Conservation (phyloP, 2,888 invertebrate species). For the Calephelis perditalis region DNA sequence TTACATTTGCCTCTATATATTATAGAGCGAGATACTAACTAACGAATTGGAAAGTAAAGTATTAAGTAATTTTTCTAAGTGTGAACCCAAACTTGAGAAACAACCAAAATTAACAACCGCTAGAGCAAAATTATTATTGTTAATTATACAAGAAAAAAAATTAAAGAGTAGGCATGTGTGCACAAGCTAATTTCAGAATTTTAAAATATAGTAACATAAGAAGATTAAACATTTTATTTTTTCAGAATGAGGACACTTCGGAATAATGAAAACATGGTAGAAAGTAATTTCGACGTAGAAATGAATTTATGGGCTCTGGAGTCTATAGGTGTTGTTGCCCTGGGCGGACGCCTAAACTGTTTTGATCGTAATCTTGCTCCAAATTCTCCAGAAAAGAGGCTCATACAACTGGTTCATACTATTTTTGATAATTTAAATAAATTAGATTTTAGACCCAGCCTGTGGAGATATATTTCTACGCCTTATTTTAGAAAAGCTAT, state of each 20-base stretch:
- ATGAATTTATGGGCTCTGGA: conserved; percentile 82
- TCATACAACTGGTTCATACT: conserved; percentile 52
- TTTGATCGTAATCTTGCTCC: conserved; percentile 46
- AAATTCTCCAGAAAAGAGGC: conserved; percentile 46
- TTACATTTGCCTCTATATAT: no score
- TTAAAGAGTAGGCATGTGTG: no score
- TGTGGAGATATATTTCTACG: conserved; percentile 47
- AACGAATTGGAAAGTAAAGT: no score
- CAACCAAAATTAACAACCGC: no score
- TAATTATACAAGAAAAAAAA: no score
- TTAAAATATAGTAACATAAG: not conserved
- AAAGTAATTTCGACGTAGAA: conserved; percentile 72
- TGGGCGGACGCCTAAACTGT: conserved; percentile 40
- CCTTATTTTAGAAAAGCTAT: conserved; percentile 45
- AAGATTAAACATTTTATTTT: conserved; percentile 18
- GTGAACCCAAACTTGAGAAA: no score
- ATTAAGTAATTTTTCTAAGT: no score
- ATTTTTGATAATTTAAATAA: conserved; percentile 42
- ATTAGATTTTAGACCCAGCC: conserved; percentile 47
- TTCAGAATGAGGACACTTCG: conserved; percentile 72
- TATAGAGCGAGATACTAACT: no score
- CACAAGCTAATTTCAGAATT: no score
- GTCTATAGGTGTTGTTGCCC: conserved; percentile 53
- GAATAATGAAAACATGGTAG: conserved; percentile 72
- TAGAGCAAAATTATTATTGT: no score